A percentile compares a stretch with the other conserved stretches of the same genome.
Evolutionary conservation across 1,140 invertebrate species (phyloP).

Genomic region (Maconellicoccus hirsutus): DNA sequence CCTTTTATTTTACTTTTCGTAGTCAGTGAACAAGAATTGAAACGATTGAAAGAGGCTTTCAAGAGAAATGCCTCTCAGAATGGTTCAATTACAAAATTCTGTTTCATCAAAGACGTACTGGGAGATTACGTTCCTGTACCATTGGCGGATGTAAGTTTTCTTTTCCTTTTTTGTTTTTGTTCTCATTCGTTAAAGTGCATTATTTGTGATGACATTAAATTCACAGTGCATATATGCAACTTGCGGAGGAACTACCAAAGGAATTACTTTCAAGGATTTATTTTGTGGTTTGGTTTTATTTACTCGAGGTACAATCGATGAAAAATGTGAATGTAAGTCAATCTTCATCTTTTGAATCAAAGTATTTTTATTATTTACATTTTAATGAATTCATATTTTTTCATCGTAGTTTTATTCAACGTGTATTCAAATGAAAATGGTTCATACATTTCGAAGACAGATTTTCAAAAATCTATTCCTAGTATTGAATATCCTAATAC

Average conservation of each 20-base stretch:
- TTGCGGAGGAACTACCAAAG: conserved; percentile 65
- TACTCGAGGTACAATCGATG: conserved; percentile 66
- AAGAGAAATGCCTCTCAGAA: conserved; percentile 60
- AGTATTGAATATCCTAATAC: conserved; percentile 38
- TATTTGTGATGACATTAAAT: no score
- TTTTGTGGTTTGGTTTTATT: conserved; percentile 70
- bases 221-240: conserved; percentile 58
- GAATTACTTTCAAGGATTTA: conserved; percentile 70
- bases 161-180: conserved; percentile 4
- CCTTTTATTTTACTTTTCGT: conserved; percentile 28
- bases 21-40: conserved; percentile 70
- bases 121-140: conserved; percentile 66
- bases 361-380: not conserved
- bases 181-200: conserved; percentile 24
- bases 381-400: not conserved
- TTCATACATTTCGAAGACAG: conserved; percentile 57
- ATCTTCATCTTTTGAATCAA: conserved; percentile 13
- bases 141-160: conserved; percentile 51
- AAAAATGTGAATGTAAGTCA: conserved; percentile 68
- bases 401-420: conserved; percentile 58
- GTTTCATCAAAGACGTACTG: conserved; percentile 68
- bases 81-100: conserved; percentile 54
- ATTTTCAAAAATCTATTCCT: conserved; percentile 44
- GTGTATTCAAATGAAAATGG: conserved; percentile 71
- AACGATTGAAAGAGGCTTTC: conserved; percentile 70